Evolutionary conservation across 1,140 invertebrate genomes (phyloP).

Genomic region (Zaprionus africanus): DNA sequence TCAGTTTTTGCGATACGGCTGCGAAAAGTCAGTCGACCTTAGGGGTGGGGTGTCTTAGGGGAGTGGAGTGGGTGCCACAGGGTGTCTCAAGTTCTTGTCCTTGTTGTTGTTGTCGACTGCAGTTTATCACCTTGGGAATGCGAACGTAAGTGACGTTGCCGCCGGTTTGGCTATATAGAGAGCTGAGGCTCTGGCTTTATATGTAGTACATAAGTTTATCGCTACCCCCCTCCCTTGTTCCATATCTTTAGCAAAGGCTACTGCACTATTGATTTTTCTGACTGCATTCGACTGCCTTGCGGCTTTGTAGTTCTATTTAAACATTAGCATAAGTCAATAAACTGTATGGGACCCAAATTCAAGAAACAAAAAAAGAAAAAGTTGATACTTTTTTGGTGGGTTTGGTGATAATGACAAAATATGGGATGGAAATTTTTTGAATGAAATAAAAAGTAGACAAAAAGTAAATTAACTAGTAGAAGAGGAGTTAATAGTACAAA

Average conservation of each 20-base stretch:
- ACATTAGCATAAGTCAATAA: slow-evolving; percentile 47
- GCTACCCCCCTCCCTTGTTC: not conserved
- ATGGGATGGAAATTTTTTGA: not conserved
- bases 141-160: slow-evolving; percentile 43
- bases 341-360: slow-evolving; percentile 15
- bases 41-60: slow-evolving; percentile 8
- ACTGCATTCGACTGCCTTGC: slow-evolving; percentile 6
- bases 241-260: slow-evolving; percentile 50
- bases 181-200: not conserved
- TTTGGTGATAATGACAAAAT: not conserved
- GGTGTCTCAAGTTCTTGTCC: slow-evolving; percentile 7
- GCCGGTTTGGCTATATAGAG: slow-evolving; percentile 5
- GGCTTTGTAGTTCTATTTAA: not conserved
- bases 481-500: too few species aligned
- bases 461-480: not conserved
- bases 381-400: not conserved
- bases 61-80: too few species aligned
- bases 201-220: not conserved
- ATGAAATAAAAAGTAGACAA: not conserved
- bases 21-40: slow-evolving; percentile 30
- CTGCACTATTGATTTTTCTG: slow-evolving; percentile 71
- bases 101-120: slow-evolving; percentile 22
- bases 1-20: slow-evolving; percentile 30
- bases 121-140: slow-evolving; percentile 69
- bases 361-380: not conserved